phyloP scores from a whole-genome alignment of 2,888 invertebrate species.

The Eudasyphora cyanicolor region DNA sequence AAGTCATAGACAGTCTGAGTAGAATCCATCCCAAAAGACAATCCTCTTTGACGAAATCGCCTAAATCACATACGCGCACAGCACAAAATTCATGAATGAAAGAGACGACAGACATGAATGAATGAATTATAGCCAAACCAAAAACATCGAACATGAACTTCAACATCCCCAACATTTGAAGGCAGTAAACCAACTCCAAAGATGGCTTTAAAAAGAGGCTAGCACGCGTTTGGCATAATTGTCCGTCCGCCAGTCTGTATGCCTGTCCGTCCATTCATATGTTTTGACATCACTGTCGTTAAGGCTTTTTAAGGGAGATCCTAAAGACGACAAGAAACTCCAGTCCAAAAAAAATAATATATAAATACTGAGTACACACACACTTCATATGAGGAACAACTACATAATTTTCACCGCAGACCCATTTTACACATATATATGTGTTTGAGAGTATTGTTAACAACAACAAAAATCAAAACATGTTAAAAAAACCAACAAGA shows the following conservation, averaged over 20 bases:
- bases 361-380: constrained; percentile 7
- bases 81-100: constrained; percentile 1
- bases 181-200: neutral
- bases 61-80: neutral
- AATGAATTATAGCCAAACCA: constrained; percentile 23
- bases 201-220: constrained; percentile 34
- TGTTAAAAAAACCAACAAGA: constrained; percentile 60
- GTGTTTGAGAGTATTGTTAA: neutral
- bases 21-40: constrained; percentile 20
- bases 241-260: too few relatives aligned
- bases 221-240: neutral
- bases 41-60: constrained; percentile 42
- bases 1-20: neutral
- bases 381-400: neutral
- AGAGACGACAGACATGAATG: neutral
- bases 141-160: constrained; percentile 23
- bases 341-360: neutral
- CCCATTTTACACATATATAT: neutral
- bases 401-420: neutral
- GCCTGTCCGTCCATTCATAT: neutral
- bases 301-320: constrained; percentile 1
- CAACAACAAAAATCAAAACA: neutral
- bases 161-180: neutral
- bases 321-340: constrained; percentile 9
- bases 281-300: constrained; percentile 26